A percentile compares a stretch with the other conserved stretches of the same genome.
Evolutionary conservation across 30 jellyfish, hydroid and myxozoan genomes (phyloP).

Genomic region (Chrysaora quinquecirrha): DNA sequence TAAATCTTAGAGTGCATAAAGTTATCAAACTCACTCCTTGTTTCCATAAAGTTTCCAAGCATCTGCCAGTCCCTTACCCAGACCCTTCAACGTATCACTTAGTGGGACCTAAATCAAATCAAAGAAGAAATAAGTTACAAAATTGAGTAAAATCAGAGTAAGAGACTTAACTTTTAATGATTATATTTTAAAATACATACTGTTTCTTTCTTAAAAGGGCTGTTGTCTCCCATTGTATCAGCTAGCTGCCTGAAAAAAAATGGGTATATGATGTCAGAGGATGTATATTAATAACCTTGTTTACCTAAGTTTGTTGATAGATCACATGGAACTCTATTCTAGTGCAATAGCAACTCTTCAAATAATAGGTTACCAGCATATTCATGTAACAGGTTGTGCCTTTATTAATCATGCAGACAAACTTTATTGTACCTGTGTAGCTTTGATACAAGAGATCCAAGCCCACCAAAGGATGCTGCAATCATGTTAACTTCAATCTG

Average conservation of each 20-base stretch:
- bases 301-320: too few relatives aligned
- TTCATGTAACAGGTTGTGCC: too few relatives aligned
- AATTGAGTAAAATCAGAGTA: too few relatives aligned
- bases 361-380: too few relatives aligned
- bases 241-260: slow-evolving; percentile 18
- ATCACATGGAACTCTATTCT: too few relatives aligned
- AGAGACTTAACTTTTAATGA: too few relatives aligned
- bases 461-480: slow-evolving; percentile 92
- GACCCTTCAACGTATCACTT: slow-evolving; percentile 66
- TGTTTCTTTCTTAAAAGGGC: slow-evolving; percentile 51
- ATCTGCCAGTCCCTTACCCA: slow-evolving; percentile 86
- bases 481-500: slow-evolving; percentile 94
- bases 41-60: slow-evolving; percentile 86
- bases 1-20: too few relatives aligned
- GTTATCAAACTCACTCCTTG: slow-evolving; percentile 69
- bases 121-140: too few relatives aligned
- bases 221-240: slow-evolving; percentile 40
- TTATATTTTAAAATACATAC: slow-evolving; percentile 47
- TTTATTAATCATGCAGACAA: too few relatives aligned
- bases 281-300: too few relatives aligned
- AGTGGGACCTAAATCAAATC: slow-evolving; percentile 81
- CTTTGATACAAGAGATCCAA: slow-evolving; percentile 53
- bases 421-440: slow-evolving; percentile 98
- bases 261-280: too few relatives aligned
- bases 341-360: too few relatives aligned